Evolutionary conservation across 2,888 invertebrate species (phyloP).

Genomic region (Andricus curvator): DNA sequence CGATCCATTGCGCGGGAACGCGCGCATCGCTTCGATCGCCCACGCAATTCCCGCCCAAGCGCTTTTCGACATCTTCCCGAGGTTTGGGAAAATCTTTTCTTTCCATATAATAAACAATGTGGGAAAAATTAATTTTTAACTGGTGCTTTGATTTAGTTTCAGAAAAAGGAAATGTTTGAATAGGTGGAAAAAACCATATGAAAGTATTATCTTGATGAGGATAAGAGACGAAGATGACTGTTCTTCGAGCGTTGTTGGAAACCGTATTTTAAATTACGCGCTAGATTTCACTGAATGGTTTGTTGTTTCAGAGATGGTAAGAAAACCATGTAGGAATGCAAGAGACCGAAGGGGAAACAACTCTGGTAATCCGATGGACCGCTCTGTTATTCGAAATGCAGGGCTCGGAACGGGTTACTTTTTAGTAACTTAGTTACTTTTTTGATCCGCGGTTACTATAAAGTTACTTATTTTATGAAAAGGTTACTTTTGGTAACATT

Average conservation of each 20-base stretch:
- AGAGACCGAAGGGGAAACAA: too few relatives aligned
- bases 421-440: too few relatives aligned
- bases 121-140: neutral
- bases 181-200: too few relatives aligned
- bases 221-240: neutral
- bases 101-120: neutral
- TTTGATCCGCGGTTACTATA: too few relatives aligned
- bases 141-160: neutral
- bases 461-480: too few relatives aligned
- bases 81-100: slow-evolving; percentile 3
- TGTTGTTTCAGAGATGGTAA: neutral
- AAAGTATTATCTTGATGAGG: neutral
- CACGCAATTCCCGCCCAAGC: slow-evolving; percentile 41
- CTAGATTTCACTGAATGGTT: neutral
- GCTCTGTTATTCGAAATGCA: too few relatives aligned
- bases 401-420: too few relatives aligned
- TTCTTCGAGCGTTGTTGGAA: neutral
- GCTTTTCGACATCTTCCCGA: slow-evolving; percentile 10
- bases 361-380: too few relatives aligned
- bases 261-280: neutral
- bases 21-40: slow-evolving; percentile 44
- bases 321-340: neutral
- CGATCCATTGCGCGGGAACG: slow-evolving; percentile 43
- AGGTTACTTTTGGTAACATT: too few relatives aligned
- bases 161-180: neutral